Percentiles rank a stretch among this genome's conserved stretches.
phyloP scores from a whole-genome alignment of 2,797 vertebrate species.

The Acanthurus leucopareius region DNA sequence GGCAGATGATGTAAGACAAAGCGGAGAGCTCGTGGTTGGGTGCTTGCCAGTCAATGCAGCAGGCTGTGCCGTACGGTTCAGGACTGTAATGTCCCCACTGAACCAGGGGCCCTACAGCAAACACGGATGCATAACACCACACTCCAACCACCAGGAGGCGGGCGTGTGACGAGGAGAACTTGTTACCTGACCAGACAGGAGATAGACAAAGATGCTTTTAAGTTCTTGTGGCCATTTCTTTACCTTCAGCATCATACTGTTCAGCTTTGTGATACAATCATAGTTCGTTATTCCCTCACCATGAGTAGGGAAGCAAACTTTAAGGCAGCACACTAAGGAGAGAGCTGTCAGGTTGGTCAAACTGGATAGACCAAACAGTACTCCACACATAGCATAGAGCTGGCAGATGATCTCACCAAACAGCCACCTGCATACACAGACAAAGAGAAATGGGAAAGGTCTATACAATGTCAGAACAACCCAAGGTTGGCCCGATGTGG shows the following conservation, averaged over 20 bases:
- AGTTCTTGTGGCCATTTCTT: neutral
- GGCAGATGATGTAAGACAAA: slow-evolving; percentile 87
- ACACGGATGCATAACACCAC: slow-evolving; percentile 88
- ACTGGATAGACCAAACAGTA: slow-evolving; percentile 87
- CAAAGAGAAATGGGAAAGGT: slow-evolving; percentile 4
- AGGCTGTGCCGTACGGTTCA: slow-evolving; percentile 91
- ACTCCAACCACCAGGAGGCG: slow-evolving; percentile 84
- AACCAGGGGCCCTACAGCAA: slow-evolving; percentile 87
- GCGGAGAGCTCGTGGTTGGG: slow-evolving; percentile 80
- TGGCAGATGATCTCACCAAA: slow-evolving; percentile 87
- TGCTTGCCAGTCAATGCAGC: slow-evolving; percentile 90
- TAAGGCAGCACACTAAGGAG: slow-evolving; percentile 90
- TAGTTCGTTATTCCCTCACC: slow-evolving; percentile 77
- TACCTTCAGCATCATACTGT: neutral
- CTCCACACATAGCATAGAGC: slow-evolving; percentile 89
- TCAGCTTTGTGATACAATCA: neutral
- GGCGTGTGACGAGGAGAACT: slow-evolving; percentile 86
- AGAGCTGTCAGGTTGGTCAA: slow-evolving; percentile 86
- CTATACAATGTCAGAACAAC: neutral
- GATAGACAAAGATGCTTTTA: slow-evolving; percentile 28
- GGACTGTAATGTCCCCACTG: slow-evolving; percentile 89
- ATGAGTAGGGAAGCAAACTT: slow-evolving; percentile 89
- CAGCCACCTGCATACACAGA: slow-evolving; percentile 80
- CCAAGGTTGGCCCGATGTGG: neutral
- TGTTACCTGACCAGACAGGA: slow-evolving; percentile 83